These are phyloP conservation scores for Plusia festucae DNA, from an alignment of 2,888 invertebrate species.

Conservation along the genomic window DNA sequence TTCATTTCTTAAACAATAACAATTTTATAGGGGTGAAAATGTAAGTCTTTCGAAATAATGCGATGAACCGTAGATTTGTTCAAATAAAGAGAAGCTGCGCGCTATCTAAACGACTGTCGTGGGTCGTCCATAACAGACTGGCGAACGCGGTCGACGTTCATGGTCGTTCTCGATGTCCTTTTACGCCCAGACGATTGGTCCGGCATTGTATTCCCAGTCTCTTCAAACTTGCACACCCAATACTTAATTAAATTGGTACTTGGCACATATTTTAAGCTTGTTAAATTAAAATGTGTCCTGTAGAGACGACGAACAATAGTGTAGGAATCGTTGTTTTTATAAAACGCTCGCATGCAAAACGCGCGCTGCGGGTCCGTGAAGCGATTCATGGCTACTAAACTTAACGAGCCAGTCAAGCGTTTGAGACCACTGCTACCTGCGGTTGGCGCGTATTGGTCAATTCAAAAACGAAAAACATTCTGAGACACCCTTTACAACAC, in stretches of 20 bases:
- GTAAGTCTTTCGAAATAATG: conserved; percentile 51
- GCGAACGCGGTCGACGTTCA: conserved; percentile 54
- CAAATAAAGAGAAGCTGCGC: conserved; percentile 46
- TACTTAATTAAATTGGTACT: conserved; percentile 50
- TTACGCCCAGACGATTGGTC: conserved; percentile 50
- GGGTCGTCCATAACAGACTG: conserved; percentile 46
- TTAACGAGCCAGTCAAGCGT: conserved; percentile 12
- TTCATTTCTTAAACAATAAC: conserved; percentile 58
- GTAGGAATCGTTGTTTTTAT: conserved; percentile 43
- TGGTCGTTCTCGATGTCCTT: conserved; percentile 52
- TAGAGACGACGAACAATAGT: conserved; percentile 32
- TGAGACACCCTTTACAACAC: conserved; percentile 37
- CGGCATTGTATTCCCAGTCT: conserved; percentile 56
- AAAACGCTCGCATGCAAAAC: conserved; percentile 53
- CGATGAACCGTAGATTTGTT: conserved; percentile 52
- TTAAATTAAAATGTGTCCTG: conserved; percentile 37
- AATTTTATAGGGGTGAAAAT: conserved; percentile 51
- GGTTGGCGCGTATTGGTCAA: conserved; percentile 28
- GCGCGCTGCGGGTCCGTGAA: conserved; percentile 30
- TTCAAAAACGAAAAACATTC: conserved; percentile 28
- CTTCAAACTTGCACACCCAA: conserved; percentile 48
- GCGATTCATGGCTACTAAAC: neutral
- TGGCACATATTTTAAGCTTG: conserved; percentile 23
- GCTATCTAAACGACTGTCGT: conserved; percentile 40
- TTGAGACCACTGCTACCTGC: conserved; percentile 30